Evolutionary conservation across 1,140 invertebrate genomes (phyloP).

Genomic region (Anastrepha ludens): DNA sequence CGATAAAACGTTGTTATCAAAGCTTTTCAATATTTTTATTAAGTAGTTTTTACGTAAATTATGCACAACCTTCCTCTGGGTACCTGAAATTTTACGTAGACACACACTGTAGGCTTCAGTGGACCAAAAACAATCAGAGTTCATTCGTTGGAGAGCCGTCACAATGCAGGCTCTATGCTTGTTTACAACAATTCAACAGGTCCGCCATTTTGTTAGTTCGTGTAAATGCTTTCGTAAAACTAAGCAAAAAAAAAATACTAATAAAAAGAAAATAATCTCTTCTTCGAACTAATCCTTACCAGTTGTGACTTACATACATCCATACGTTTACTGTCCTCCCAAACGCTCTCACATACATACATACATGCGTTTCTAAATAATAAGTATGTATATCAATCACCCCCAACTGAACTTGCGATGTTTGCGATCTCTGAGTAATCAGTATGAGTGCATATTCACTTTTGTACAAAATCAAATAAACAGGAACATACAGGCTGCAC

Average conservation of each 20-base stretch:
- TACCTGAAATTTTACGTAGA: too few relatives aligned
- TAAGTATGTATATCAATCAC: constrained; percentile 17
- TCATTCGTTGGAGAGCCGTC: too few relatives aligned
- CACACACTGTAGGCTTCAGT: too few relatives aligned
- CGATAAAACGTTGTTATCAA: too few relatives aligned
- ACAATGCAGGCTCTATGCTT: too few relatives aligned
- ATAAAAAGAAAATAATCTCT: constrained; percentile 37
- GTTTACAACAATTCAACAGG: not conserved
- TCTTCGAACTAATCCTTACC: constrained; percentile 29
- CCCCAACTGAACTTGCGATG: constrained; percentile 27
- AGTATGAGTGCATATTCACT: constrained; percentile 10
- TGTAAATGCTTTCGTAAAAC: not conserved
- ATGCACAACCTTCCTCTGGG: too few relatives aligned
- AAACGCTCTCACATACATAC: not conserved
- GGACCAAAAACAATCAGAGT: too few relatives aligned
- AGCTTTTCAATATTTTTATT: too few relatives aligned
- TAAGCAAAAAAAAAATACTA: not conserved
- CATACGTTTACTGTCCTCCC: too few relatives aligned
- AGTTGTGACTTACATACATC: constrained; percentile 3
- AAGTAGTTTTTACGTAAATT: too few relatives aligned
- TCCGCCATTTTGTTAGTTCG: constrained; percentile 7
- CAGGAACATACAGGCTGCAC: not conserved
- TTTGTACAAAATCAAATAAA: constrained; percentile 28
- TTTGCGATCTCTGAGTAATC: constrained; percentile 39
- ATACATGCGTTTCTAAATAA: not conserved